Conservation (phyloP, 1,140 invertebrate species). For the Stegodyphus mimosarum region DNA sequence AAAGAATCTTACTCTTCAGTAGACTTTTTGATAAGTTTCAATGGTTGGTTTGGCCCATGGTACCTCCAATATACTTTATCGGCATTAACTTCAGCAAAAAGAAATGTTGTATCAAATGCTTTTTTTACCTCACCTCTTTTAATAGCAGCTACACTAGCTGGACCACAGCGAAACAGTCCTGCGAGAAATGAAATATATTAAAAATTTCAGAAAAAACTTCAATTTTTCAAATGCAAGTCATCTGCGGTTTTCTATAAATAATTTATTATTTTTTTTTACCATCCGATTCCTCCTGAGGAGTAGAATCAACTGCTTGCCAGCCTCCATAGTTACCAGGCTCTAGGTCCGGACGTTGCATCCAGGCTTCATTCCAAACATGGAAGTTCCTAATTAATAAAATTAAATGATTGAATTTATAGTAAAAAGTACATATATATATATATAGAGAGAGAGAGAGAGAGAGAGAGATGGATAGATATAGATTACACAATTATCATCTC, state of each 20-base stretch:
- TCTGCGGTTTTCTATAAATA: no score
- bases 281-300: conserved; percentile 84
- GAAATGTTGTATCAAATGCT: conserved; percentile 83
- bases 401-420: neutral
- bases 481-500: no score
- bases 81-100: conserved; percentile 87
- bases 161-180: conserved; percentile 82
- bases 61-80: conserved; percentile 73
- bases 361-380: conserved; percentile 95
- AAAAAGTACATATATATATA: neutral
- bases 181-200: neutral
- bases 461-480: no score
- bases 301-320: conserved; percentile 94
- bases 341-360: conserved; percentile 89
- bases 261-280: conserved; percentile 51
- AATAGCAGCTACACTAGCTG: conserved; percentile 78
- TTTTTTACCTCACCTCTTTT: conserved; percentile 82
- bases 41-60: conserved; percentile 72
- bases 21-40: conserved; percentile 62
- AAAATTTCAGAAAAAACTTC: no score
- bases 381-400: conserved; percentile 74
- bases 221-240: no score
- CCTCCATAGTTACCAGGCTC: conserved; percentile 73
- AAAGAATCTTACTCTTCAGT: conserved; percentile 62
- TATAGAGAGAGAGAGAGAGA: no score